Evolutionary conservation across 2,888 invertebrate genomes (phyloP).

Genomic region (Patella depressa): DNA sequence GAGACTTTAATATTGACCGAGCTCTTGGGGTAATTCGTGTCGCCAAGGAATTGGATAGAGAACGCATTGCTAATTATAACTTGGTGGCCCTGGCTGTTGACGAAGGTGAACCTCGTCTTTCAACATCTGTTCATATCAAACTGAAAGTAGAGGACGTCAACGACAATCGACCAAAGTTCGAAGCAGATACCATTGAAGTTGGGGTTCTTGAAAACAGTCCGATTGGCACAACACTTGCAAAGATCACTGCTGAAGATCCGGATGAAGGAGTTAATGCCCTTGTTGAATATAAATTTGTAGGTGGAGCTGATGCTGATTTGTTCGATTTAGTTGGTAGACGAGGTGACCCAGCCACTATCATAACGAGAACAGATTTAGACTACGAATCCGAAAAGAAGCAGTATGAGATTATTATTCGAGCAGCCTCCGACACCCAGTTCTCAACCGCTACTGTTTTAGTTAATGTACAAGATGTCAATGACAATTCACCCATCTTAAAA

Average conservation of each 20-base stretch:
- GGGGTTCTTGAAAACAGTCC: conserved; percentile 97
- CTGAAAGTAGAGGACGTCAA: conserved; percentile 96
- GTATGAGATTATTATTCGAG: conserved; percentile 89
- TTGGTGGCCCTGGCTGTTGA: conserved; percentile 91
- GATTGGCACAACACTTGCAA: conserved; percentile 92
- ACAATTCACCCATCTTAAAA: conserved; percentile 91
- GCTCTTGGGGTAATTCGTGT: conserved; percentile 93
- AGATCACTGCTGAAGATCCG: conserved; percentile 90
- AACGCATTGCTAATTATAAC: conserved; percentile 87
- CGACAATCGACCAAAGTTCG: conserved; percentile 92
- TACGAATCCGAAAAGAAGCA: conserved; percentile 94
- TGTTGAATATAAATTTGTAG: conserved; percentile 92
- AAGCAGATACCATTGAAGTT: conserved; percentile 87
- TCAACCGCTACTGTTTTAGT: conserved; percentile 91
- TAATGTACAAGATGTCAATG: conserved; percentile 90
- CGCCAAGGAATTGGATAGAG: conserved; percentile 90
- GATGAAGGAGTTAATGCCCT: conserved; percentile 94
- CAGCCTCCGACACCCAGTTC: conserved; percentile 89
- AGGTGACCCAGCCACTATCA: conserved; percentile 85
- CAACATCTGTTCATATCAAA: conserved; percentile 79
- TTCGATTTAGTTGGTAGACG: conserved; percentile 79
- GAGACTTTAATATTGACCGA: conserved; percentile 92
- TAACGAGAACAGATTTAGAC: conserved; percentile 92
- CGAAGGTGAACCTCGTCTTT: conserved; percentile 81
- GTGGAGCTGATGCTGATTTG: conserved; percentile 86